A percentile compares a stretch with the other conserved stretches of the same genome.
Conservation (phyloP, 2,113 vertebrate species). For the Fukomys damarensis region DNA sequence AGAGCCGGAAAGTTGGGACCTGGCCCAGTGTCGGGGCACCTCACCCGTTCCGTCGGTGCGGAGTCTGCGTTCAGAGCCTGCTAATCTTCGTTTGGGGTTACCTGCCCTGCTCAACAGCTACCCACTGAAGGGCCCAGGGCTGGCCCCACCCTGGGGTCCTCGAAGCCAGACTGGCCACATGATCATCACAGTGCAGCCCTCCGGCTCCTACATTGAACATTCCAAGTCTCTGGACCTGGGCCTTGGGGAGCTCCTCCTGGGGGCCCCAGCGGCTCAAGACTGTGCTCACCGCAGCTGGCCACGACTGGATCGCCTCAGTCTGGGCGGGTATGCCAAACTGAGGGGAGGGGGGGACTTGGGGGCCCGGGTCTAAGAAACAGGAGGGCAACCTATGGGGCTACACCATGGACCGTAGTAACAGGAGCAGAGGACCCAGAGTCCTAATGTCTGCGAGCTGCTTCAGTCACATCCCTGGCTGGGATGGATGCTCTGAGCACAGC, state of each 20-base stretch:
- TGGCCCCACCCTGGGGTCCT: constrained; percentile 33
- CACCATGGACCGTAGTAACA: neutral
- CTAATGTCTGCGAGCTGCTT: neutral
- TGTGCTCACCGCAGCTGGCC: constrained; percentile 93
- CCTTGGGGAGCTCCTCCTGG: constrained; percentile 72
- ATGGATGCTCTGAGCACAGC: neutral
- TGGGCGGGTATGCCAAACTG: constrained; percentile 90
- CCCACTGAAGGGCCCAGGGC: constrained; percentile 78
- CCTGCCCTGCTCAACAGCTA: constrained; percentile 85
- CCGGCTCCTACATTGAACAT: constrained; percentile 81
- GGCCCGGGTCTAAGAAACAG: constrained; percentile 61
- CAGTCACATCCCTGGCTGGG: neutral
- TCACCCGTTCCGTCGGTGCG: constrained; percentile 66
- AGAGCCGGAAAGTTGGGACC: constrained; percentile 88
- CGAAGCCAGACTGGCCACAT: constrained; percentile 76
- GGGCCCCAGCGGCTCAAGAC: constrained; percentile 83
- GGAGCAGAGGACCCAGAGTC: constrained; percentile 1
- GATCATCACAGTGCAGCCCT: constrained; percentile 67
- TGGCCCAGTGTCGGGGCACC: constrained; percentile 77
- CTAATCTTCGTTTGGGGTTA: constrained; percentile 83
- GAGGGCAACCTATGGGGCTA: neutral
- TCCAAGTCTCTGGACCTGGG: constrained; percentile 88
- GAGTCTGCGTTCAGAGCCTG: constrained; percentile 82
- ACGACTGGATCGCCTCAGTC: constrained; percentile 88
- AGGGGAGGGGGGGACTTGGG: constrained; percentile 87